Percentiles rank a stretch among this genome's conserved stretches.
Conservation (phyloP, 1,140 invertebrate genomes). For the Drosophila quadrilineata region DNA sequence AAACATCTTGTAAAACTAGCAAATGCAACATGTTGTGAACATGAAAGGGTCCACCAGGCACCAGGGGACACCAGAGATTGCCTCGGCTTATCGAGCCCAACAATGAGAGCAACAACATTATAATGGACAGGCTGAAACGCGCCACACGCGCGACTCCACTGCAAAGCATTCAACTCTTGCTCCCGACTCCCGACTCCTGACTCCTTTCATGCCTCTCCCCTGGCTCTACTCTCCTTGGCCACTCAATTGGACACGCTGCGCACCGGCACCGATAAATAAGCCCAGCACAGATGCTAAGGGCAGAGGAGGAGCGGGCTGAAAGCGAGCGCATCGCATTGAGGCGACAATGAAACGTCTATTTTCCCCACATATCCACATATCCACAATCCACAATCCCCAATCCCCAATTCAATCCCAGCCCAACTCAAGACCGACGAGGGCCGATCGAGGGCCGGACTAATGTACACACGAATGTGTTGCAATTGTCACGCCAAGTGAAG, state of each 20-base stretch:
- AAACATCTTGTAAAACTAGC: conserved; percentile 81
- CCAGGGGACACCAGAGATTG: conserved; percentile 33
- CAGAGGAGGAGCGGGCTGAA: background rate
- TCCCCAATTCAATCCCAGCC: conserved; percentile 19
- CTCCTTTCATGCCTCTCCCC: background rate
- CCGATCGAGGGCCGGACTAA: conserved; percentile 65
- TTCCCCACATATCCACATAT: conserved; percentile 59
- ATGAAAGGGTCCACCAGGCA: conserved; percentile 61
- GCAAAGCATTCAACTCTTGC: too few species aligned
- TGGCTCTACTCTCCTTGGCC: conserved; percentile 13
- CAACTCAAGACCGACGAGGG: conserved; percentile 15
- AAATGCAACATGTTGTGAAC: conserved; percentile 79
- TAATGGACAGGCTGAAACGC: conserved; percentile 70
- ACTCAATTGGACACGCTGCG: conserved; percentile 69
- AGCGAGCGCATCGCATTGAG: conserved; percentile 20
- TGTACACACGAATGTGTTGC: conserved; percentile 79
- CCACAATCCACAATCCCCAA: too few species aligned
- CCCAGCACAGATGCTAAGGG: conserved; percentile 46
- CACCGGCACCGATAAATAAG: conserved; percentile 73
- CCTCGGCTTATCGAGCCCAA: conserved; percentile 63
- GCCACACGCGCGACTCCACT: conserved; percentile 62
- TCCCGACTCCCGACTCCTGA: background rate
- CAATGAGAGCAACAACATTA: conserved; percentile 78
- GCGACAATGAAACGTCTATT: conserved; percentile 81
- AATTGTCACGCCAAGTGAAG: conserved; percentile 81